Percentiles rank a stretch among this genome's conserved stretches.
Evolutionary conservation across 2,888 invertebrate species (phyloP).

Genomic region (Acronicta alni): DNA sequence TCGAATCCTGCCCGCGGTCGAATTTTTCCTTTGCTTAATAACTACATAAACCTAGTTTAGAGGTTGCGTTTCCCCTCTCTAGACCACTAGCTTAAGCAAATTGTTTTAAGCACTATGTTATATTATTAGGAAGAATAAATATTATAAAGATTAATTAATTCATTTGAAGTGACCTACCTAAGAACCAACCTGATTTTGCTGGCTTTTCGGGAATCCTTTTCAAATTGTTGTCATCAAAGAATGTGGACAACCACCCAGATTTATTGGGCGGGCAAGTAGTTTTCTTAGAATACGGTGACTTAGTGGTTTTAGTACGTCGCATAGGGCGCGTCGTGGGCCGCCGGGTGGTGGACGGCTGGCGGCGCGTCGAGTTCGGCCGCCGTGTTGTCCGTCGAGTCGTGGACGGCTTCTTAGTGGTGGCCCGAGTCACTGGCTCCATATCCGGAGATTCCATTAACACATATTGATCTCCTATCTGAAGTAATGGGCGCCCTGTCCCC

Average conservation of each 20-base stretch:
- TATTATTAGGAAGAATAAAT: too few relatives aligned
- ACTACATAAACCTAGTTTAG: too few relatives aligned
- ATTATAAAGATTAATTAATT: too few relatives aligned
- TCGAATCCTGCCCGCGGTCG: too few relatives aligned
- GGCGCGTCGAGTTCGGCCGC: conserved; percentile 55
- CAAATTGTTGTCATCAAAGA: conserved; percentile 71
- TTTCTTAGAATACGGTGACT: conserved; percentile 68
- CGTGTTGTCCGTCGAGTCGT: conserved; percentile 62
- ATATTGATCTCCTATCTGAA: conserved; percentile 68
- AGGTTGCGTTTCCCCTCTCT: too few relatives aligned
- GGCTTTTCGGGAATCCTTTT: conserved; percentile 72
- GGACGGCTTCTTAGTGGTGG: conserved; percentile 60
- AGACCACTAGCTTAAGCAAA: too few relatives aligned
- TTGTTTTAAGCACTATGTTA: too few relatives aligned
- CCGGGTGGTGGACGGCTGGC: conserved; percentile 55
- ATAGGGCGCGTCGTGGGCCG: conserved; percentile 55
- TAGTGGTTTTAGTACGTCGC: conserved; percentile 71
- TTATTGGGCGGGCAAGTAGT: conserved; percentile 73
- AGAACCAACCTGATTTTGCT: conserved; percentile 80
- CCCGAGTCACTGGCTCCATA: conserved; percentile 45
- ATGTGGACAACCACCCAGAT: conserved; percentile 76
- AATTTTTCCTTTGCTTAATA: too few relatives aligned
- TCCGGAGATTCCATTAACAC: conserved; percentile 67
- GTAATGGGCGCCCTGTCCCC: conserved; percentile 58
- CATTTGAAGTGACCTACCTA: conserved; percentile 68